Evolutionary conservation across 2,797 vertebrate genomes (phyloP).

Genomic region (Borostomias antarcticus): DNA sequence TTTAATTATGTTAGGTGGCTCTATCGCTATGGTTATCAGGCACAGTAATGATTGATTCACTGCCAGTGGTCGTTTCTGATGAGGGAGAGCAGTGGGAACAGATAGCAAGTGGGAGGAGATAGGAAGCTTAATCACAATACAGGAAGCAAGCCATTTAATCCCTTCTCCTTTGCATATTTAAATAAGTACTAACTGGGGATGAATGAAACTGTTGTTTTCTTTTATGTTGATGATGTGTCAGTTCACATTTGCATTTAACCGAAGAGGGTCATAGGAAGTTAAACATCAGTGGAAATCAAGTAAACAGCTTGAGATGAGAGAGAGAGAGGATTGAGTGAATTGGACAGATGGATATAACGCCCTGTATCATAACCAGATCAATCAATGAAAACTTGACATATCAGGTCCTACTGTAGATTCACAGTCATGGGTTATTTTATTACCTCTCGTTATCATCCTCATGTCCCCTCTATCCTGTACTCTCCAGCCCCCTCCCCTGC

Average conservation of each 20-base stretch:
- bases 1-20: slow-evolving; percentile 24
- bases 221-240: slow-evolving; percentile 24
- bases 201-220: slow-evolving; percentile 20
- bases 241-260: slow-evolving; percentile 7
- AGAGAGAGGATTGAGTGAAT: slow-evolving; percentile 7
- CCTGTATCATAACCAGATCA: too few species aligned
- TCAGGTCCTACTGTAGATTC: too few species aligned
- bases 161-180: too few species aligned
- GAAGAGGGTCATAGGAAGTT: slow-evolving; percentile 16
- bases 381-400: too few species aligned
- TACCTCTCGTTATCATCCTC: too few species aligned
- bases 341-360: background rate
- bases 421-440: too few species aligned
- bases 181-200: too few species aligned
- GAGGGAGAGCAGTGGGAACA: slow-evolving; percentile 2
- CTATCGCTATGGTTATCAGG: slow-evolving; percentile 29
- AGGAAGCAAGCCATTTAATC: slow-evolving; percentile 23
- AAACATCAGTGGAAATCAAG: background rate
- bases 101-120: background rate
- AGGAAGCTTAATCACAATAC: slow-evolving; percentile 21
- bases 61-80: too few species aligned
- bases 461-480: too few species aligned
- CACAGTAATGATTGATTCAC: too few species aligned
- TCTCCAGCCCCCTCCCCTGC: too few species aligned
- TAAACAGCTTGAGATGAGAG: background rate